Percentiles rank a stretch among this genome's conserved stretches.
These are phyloP conservation scores for Caretta caretta DNA, from an alignment of 2,113 vertebrate genomes.

Conservation along the genomic window DNA sequence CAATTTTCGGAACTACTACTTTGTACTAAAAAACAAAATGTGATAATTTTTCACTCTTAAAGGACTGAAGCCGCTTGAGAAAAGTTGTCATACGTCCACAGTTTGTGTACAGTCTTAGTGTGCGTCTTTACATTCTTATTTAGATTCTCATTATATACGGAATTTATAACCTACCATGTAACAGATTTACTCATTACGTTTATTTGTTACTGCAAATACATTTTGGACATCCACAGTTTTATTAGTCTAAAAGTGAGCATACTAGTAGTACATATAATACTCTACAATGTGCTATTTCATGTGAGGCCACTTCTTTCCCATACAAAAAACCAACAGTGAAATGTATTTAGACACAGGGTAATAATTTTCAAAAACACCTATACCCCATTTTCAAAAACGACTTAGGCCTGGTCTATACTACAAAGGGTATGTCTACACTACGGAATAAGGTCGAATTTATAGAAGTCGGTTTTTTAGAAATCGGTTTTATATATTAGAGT, in stretches of 20 bases:
- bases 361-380: neutral
- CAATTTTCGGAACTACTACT: slow-evolving; percentile 97
- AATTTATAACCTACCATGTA: neutral
- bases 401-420: neutral
- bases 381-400: neutral
- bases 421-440: no score
- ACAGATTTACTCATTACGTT: neutral
- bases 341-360: neutral
- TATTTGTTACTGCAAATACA: neutral
- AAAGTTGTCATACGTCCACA: neutral
- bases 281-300: neutral
- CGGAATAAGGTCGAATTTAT: no score
- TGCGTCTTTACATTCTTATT: neutral
- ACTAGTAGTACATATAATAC: neutral
- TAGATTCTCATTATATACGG: neutral
- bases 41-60: slow-evolving; percentile 15
- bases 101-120: fast-evolving
- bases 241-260: neutral
- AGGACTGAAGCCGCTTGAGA: neutral
- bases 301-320: neutral
- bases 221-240: neutral
- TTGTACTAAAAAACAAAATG: slow-evolving; percentile 89
- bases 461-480: no score
- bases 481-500: no score
- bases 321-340: neutral